These are phyloP conservation scores for Iselma pallidipennis DNA, from an alignment of 2,888 invertebrate genomes.

Conservation along the genomic window DNA sequence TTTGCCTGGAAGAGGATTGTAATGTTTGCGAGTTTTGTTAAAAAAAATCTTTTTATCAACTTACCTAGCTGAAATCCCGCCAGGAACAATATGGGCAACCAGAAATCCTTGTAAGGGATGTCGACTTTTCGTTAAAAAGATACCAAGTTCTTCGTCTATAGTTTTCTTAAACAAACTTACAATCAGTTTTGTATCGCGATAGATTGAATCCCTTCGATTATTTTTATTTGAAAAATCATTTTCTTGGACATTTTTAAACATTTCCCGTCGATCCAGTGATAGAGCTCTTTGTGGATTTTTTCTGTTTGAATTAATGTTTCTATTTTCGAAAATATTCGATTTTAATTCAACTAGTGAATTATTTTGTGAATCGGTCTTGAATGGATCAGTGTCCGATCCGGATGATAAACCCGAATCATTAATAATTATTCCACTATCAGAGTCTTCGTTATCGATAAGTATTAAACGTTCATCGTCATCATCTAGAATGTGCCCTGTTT, in stretches of 20 bases:
- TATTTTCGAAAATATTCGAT: not conserved
- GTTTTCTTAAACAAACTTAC: conserved; percentile 61
- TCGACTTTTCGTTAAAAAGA: conserved; percentile 71
- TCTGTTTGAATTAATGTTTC: conserved; percentile 40
- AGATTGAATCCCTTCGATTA: not conserved
- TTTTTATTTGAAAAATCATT: not conserved
- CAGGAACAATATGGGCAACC: conserved; percentile 72
- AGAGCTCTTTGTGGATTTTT: conserved; percentile 58
- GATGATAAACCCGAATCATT: conserved; percentile 70
- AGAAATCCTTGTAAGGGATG: conserved; percentile 67
- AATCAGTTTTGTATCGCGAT: conserved; percentile 35
- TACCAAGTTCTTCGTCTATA: conserved; percentile 68
- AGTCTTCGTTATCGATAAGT: conserved; percentile 69
- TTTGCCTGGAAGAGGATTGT: conserved; percentile 65
- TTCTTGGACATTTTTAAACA: conserved; percentile 32
- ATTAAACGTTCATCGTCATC: conserved; percentile 59
- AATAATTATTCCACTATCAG: conserved; percentile 75
- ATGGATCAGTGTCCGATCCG: conserved; percentile 49
- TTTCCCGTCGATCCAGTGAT: conserved; percentile 62
- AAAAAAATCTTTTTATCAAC: conserved; percentile 33
- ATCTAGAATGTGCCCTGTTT: conserved; percentile 60
- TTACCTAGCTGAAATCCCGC: conserved; percentile 70
- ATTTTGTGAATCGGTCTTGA: not conserved
- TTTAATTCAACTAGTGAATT: conserved; percentile 6
- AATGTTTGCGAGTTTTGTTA: not conserved